Conservation (phyloP, 2,113 vertebrate genomes). For the Petaurus breviceps region DNA sequence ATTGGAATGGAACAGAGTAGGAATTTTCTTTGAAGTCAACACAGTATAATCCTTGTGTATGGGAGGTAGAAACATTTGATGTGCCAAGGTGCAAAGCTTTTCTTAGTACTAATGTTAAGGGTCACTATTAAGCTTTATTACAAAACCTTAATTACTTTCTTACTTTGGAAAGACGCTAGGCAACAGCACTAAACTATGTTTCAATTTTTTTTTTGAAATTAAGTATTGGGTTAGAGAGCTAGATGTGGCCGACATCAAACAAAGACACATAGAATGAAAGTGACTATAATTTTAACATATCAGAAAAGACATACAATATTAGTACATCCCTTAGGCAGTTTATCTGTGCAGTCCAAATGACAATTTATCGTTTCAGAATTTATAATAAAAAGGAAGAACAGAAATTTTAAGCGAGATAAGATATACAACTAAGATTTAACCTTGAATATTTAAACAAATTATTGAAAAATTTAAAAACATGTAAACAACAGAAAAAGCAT, state of each 20-base stretch:
- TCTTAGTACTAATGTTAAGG: neutral
- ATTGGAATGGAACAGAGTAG: neutral
- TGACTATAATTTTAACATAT: neutral
- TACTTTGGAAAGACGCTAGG: neutral
- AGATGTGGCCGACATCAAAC: neutral
- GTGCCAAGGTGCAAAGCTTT: neutral
- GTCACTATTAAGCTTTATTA: neutral
- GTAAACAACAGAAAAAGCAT: neutral
- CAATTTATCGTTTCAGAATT: neutral
- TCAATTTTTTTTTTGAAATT: neutral
- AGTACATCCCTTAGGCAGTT: neutral
- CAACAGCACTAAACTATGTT: neutral
- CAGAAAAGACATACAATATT: neutral
- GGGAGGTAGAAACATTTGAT: neutral
- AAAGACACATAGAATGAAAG: neutral
- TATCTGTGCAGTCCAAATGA: neutral
- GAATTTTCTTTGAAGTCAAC: neutral
- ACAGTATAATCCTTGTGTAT: neutral
- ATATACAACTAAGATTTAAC: neutral
- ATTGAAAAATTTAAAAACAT: neutral
- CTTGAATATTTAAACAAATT: neutral
- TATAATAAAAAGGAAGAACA: neutral
- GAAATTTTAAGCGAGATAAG: neutral
- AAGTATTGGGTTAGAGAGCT: neutral
- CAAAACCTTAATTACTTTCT: neutral